These are phyloP conservation scores for Apteryx mantelli DNA, from an alignment of 2,113 vertebrate species.

Conservation along the genomic window DNA sequence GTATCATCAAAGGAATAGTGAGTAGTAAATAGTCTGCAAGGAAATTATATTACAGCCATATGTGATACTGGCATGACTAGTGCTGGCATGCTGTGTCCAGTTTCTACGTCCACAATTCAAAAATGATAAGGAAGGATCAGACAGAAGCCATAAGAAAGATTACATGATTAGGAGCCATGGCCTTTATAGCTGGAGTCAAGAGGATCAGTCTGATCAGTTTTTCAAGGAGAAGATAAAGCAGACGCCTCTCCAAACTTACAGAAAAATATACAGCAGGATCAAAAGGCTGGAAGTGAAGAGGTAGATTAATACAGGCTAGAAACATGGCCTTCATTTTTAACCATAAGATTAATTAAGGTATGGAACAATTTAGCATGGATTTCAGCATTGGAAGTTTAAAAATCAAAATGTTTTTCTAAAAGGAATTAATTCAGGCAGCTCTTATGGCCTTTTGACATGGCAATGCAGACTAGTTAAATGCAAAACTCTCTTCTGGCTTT, in stretches of 20 bases:
- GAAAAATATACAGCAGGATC: neutral
- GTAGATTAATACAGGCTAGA: neutral
- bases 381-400: neutral
- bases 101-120: neutral
- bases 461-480: neutral
- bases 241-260: neutral
- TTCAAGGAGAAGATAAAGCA: neutral
- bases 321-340: neutral
- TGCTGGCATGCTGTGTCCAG: too few relatives aligned
- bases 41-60: neutral
- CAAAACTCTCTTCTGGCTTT: neutral
- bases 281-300: neutral
- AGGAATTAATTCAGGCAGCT: neutral
- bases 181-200: neutral
- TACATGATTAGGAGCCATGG: neutral
- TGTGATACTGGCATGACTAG: neutral
- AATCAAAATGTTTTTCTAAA: neutral
- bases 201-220: too few relatives aligned
- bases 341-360: neutral
- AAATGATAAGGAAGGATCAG: neutral
- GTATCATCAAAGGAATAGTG: neutral
- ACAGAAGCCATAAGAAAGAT: neutral
- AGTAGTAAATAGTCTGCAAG: neutral
- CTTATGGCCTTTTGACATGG: neutral
- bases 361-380: neutral